Conservation (phyloP, 2,888 invertebrate genomes). For the Callinectes sapidus region DNA sequence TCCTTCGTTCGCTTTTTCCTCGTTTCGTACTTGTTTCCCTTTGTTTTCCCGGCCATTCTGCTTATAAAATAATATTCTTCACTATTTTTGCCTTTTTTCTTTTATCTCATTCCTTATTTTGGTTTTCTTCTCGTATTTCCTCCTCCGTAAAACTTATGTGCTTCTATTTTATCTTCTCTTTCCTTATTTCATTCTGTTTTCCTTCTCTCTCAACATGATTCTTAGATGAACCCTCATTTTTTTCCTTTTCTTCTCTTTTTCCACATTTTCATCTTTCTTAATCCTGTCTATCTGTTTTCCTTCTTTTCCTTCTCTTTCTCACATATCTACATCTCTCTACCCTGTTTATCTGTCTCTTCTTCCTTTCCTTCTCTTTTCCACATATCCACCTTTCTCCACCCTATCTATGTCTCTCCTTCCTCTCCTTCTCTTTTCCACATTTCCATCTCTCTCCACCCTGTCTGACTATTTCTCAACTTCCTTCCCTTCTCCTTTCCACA, state of each 20-base stretch:
- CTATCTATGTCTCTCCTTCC: not conserved
- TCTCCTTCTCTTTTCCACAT: not conserved
- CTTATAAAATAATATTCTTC: not conserved
- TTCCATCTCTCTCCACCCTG: no score
- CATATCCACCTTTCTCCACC: not conserved
- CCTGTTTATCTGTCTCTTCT: no score
- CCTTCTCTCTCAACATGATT: not conserved
- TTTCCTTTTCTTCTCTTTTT: not conserved
- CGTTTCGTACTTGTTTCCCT: not conserved
- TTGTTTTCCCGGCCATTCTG: not conserved
- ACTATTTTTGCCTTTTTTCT: not conserved
- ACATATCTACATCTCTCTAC: no score
- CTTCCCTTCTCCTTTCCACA: no score
- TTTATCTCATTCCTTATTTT: not conserved
- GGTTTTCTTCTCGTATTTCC: no score
- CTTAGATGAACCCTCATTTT: not conserved
- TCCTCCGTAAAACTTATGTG: not conserved
- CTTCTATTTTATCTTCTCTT: not conserved
- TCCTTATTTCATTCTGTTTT: not conserved
- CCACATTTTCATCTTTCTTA: not conserved
- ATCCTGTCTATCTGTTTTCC: no score
- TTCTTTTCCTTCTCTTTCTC: not conserved
- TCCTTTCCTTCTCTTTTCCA: no score
- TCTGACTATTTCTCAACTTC: not conserved
- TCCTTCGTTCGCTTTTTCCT: no score